Base-by-base conservation (phyloP, 2,888 invertebrate genomes). In the Drosophila algonquin region DNA sequence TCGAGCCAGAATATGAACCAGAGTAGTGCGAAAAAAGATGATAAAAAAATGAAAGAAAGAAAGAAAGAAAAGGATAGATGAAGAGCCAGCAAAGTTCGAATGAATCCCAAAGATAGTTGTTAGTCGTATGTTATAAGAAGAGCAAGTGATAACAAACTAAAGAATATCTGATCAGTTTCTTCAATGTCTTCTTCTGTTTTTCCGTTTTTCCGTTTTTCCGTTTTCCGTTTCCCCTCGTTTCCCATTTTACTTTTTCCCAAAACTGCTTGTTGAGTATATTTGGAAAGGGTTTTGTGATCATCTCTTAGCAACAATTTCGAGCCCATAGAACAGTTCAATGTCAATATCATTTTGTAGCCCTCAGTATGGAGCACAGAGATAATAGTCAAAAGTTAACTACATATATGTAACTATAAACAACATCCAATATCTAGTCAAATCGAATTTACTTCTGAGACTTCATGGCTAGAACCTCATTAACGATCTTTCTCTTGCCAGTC, bases 41-140 rank as follows among this genome's bases (percentile, higher is more conserved):
- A 27, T 47, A 55, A 51, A 30, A 7, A n/a, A 7, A n/a, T 53
- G 50, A 44, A 27, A 9, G 12, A 45, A 47, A 18, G 24, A 45
- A 46, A 61, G 24, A 62, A 63, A 52, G 14, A 45, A 46, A 61
- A 63, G 50, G 14, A 40, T n/a, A 75, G 64, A 52, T 56, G 44
- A 47, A 57, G 73, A 75, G 73, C 81, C 78, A 73, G 63, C 67
- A 64, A 67, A 78, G 84, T 65, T 75, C 73, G 67, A 78, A 75
- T 63, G 73, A 81, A 87, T 84, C 87, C 85, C 89, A 89, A 84
- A 89, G 89, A 85, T 89, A 85, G 87, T 79, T 79, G 75, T 79
- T 85, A 84, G 73, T 79, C 60, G 45, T 85, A 85, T 63, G 73
- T 83, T 77, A 75, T 89, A 89, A 85, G 87, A 73, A 80, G 83